Conservation (phyloP, 2,113 vertebrate species). For the Dromiciops gliroides region DNA sequence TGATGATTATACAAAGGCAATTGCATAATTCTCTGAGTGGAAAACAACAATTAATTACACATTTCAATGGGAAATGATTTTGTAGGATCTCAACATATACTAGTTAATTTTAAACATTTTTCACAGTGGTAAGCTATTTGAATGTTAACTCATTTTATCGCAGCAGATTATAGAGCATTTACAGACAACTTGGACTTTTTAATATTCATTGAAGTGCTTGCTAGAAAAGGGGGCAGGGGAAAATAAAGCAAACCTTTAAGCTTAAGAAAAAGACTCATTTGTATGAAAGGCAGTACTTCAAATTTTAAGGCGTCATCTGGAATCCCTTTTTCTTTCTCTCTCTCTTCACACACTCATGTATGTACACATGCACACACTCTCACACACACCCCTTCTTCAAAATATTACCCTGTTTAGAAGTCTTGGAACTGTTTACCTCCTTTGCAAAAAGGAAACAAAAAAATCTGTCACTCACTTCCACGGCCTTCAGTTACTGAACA, state of each 20-base stretch:
- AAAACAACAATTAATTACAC: not conserved
- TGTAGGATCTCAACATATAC: not conserved
- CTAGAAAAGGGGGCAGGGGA: not conserved
- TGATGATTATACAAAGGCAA: not conserved
- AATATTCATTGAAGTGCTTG: not conserved
- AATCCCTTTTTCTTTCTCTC: not conserved
- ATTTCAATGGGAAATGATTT: not conserved
- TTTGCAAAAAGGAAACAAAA: not conserved
- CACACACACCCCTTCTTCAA: not conserved
- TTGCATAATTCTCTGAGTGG: not conserved
- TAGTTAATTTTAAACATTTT: not conserved
- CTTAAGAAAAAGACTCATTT: not conserved
- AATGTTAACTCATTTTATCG: constrained; percentile 37
- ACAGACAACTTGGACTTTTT: not conserved
- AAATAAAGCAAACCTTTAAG: constrained; percentile 23
- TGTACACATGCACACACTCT: not conserved
- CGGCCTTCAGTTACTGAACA: not conserved
- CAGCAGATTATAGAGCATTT: not conserved
- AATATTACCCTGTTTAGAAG: not conserved
- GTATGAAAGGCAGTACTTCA: not conserved
- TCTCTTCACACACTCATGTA: not conserved
- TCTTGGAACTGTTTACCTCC: not conserved
- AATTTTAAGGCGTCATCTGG: not conserved
- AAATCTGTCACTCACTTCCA: not conserved
- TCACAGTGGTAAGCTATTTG: not conserved